phyloP scores from a whole-genome alignment of 2,888 invertebrate genomes.

The Nemotelus pantherinus region DNA sequence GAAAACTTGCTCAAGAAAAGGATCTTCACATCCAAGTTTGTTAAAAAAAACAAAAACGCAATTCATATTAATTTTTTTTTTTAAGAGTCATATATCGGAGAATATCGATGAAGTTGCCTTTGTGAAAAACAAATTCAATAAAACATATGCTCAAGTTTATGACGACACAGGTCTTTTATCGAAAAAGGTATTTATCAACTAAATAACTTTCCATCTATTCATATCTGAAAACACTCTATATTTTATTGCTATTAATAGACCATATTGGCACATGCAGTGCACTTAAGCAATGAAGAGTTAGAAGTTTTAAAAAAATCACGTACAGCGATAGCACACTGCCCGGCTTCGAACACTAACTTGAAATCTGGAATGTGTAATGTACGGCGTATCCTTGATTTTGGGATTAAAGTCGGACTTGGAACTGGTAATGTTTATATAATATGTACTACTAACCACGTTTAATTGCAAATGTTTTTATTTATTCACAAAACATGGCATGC shows the following conservation, averaged over 20 bases:
- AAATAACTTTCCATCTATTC: not conserved
- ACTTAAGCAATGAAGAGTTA: slow-evolving; percentile 78
- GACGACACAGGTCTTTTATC: slow-evolving; percentile 78
- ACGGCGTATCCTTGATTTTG: slow-evolving; percentile 69
- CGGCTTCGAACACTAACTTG: slow-evolving; percentile 84
- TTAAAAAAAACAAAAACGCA: slow-evolving; percentile 22
- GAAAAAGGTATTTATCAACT: slow-evolving; percentile 53
- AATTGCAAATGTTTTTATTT: no score
- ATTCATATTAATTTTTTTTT: slow-evolving; percentile 50
- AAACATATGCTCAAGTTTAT: slow-evolving; percentile 80
- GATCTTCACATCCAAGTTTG: slow-evolving; percentile 79
- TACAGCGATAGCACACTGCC: slow-evolving; percentile 84
- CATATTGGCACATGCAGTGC: slow-evolving; percentile 85
- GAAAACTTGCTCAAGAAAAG: slow-evolving; percentile 72
- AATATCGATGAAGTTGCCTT: slow-evolving; percentile 76
- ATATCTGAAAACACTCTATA: not conserved
- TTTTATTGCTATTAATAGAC: slow-evolving; percentile 60
- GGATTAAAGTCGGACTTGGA: slow-evolving; percentile 83
- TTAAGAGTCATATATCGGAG: slow-evolving; percentile 88
- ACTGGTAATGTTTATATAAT: slow-evolving; percentile 71
- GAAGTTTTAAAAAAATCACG: slow-evolving; percentile 69
- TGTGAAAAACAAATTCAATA: slow-evolving; percentile 69
- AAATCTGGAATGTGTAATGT: slow-evolving; percentile 86
- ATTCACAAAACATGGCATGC: no score
- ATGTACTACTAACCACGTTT: not conserved